Conservation (phyloP, 1,140 invertebrate genomes). For the Brachionus manjavacas region DNA sequence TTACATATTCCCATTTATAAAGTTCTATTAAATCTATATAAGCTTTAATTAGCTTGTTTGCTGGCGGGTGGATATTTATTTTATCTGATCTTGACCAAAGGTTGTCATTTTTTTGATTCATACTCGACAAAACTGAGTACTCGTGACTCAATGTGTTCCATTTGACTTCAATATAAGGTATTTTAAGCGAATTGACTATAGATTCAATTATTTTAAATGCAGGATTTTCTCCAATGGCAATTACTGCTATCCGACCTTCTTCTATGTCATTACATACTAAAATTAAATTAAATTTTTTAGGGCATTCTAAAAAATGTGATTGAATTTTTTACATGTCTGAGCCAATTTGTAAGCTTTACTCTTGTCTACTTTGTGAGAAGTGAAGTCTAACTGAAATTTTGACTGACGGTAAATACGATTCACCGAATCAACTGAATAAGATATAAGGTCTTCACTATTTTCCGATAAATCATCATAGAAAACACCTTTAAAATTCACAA, state of each 20-base stretch:
- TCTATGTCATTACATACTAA: constrained; percentile 9
- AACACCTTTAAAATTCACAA: not conserved
- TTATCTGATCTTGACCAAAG: not conserved
- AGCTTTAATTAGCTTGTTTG: not conserved
- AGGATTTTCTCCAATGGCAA: not conserved
- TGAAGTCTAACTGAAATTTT: constrained; percentile 25
- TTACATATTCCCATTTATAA: constrained; percentile 34
- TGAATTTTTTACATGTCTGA: not conserved
- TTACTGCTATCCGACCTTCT: constrained; percentile 15
- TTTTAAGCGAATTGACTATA: not conserved
- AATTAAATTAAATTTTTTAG: not conserved
- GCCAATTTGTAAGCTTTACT: not conserved
- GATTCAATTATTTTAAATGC: not conserved
- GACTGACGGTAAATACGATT: not conserved
- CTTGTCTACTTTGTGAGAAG: not conserved
- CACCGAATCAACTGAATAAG: constrained; percentile 5
- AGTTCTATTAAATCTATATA: not conserved
- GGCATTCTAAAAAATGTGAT: not conserved
- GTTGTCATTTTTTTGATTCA: not conserved
- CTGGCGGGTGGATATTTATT: constrained; percentile 37
- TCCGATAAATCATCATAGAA: constrained; percentile 10
- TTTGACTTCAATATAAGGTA: constrained; percentile 33
- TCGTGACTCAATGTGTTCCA: not conserved
- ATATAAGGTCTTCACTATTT: constrained; percentile 25
- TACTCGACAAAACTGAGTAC: not conserved